Conservation (phyloP, 2,113 vertebrate species). For the Sorex fumeus region DNA sequence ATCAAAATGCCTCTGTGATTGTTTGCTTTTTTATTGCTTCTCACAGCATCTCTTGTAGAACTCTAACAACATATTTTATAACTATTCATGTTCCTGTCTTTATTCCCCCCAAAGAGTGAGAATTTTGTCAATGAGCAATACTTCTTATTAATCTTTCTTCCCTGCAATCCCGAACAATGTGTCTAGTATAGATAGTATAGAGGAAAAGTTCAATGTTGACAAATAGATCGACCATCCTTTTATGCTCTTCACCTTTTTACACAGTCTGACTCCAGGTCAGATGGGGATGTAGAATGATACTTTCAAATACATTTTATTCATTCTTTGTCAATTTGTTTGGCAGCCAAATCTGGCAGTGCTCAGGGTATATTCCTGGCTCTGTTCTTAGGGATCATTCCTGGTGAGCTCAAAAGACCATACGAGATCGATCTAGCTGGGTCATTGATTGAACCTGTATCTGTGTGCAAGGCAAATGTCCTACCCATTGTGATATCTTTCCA, state of each 20-base stretch:
- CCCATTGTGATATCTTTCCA: too few species aligned
- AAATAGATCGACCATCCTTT: conserved; percentile 50
- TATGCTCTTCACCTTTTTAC: conserved; percentile 29
- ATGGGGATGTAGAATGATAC: background rate
- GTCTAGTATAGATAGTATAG: conserved; percentile 50
- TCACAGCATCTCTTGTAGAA: background rate
- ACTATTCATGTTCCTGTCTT: conserved; percentile 14
- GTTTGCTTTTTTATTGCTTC: conserved; percentile 14
- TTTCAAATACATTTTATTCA: background rate
- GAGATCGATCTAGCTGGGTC: too few species aligned
- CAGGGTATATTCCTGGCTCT: too few species aligned
- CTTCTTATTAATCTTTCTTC: conserved; percentile 3
- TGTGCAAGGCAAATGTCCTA: too few species aligned
- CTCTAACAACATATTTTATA: conserved; percentile 14
- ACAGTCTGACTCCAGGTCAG: background rate
- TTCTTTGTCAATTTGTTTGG: too few species aligned
- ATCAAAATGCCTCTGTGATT: background rate
- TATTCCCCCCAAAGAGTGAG: background rate
- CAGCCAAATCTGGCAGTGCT: too few species aligned
- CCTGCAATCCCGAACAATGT: background rate
- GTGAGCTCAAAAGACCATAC: too few species aligned
- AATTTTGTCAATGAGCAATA: conserved; percentile 17
- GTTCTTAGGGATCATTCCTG: too few species aligned
- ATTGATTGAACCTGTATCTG: too few species aligned
- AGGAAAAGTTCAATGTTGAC: conserved; percentile 37